Percentiles rank a stretch among this genome's conserved stretches.
These are phyloP conservation scores for Tribolium madens DNA, from an alignment of 1,140 invertebrate genomes.

Conservation along the genomic window DNA sequence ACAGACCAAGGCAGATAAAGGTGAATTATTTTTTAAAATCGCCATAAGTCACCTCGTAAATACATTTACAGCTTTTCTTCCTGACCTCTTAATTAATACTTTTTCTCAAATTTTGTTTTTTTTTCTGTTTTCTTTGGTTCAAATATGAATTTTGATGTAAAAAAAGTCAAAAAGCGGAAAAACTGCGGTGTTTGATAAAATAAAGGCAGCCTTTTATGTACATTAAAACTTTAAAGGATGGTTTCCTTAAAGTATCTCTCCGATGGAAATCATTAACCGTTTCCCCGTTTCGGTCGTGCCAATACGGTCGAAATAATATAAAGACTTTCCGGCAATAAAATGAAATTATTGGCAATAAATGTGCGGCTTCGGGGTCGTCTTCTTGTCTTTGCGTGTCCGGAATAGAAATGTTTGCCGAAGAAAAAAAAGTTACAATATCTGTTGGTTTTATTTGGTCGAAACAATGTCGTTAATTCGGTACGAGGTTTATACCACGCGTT, in stretches of 20 bases:
- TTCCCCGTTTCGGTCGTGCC: not conserved
- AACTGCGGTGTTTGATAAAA: too few relatives aligned
- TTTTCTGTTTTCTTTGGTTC: too few relatives aligned
- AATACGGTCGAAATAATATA: conserved; percentile 29
- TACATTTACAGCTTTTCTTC: too few relatives aligned
- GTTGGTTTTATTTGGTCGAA: conserved; percentile 16
- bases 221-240: too few relatives aligned
- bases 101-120: too few relatives aligned
- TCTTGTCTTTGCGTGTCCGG: conserved; percentile 26
- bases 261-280: not conserved
- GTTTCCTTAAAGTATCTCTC: not conserved
- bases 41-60: too few relatives aligned
- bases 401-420: not conserved
- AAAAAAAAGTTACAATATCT: not conserved
- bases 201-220: too few relatives aligned
- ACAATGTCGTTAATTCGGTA: conserved; percentile 3
- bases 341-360: conserved; percentile 33
- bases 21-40: conserved; percentile 54
- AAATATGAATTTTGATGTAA: too few relatives aligned
- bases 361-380: conserved; percentile 10
- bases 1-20: conserved; percentile 46
- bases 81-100: too few relatives aligned
- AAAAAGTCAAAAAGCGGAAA: too few relatives aligned
- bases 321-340: conserved; percentile 12
- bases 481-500: conserved; percentile 5